A percentile compares a stretch with the other conserved stretches of the same genome.
Evolutionary conservation across 2,888 invertebrate genomes (phyloP).

Genomic region (Girardia tigrina): DNA sequence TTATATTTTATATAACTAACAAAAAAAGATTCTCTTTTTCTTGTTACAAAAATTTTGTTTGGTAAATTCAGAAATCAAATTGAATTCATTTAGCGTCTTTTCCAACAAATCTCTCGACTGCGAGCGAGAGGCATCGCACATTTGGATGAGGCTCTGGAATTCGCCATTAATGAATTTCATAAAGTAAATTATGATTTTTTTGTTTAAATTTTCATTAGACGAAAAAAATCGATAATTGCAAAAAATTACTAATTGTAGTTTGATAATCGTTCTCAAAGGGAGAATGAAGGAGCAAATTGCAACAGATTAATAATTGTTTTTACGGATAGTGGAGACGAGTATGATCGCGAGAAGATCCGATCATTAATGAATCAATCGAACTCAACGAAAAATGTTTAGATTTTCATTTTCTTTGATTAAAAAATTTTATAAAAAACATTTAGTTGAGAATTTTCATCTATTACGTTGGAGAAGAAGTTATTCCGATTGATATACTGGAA

Average conservation of each 20-base stretch:
- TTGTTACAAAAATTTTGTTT: no score
- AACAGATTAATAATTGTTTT: conserved; percentile 54
- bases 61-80: no score
- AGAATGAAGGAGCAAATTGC: conserved; percentile 50
- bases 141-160: background rate
- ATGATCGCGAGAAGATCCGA: background rate
- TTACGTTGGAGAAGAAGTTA: background rate
- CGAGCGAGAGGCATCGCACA: background rate
- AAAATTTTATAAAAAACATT: background rate
- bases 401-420: background rate
- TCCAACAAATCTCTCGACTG: background rate
- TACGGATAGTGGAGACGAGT: conserved; percentile 53
- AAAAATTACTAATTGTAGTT: background rate
- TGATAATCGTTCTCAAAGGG: background rate
- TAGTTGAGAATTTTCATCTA: background rate
- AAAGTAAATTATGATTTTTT: background rate
- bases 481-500: background rate
- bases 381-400: background rate
- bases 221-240: background rate
- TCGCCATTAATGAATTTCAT: conserved; percentile 14
- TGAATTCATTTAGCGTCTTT: background rate
- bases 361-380: background rate
- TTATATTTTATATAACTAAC: no score
- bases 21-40: no score
- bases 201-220: background rate